phyloP scores from a whole-genome alignment of 1,140 invertebrate species.

The Pogonomyrmex barbatus region DNA sequence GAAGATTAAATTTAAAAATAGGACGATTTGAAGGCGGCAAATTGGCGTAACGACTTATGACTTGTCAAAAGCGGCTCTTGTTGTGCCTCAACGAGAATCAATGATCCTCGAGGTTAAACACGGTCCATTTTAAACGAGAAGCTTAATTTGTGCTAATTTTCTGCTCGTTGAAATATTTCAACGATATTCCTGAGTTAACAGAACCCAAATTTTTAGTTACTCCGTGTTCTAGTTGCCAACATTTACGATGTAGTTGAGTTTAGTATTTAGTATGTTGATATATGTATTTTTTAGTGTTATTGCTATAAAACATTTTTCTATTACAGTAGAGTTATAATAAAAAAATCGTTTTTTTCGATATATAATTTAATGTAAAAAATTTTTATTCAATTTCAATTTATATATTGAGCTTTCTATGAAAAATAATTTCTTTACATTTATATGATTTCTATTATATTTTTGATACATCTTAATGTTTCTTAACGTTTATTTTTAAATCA shows the following conservation, averaged over 20 bases:
- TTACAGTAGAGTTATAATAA: not conserved
- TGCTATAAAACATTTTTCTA: not conserved
- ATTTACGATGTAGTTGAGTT: slow-evolving; percentile 16
- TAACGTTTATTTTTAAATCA: slow-evolving; percentile 21
- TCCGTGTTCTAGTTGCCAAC: slow-evolving; percentile 10
- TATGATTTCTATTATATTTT: not conserved
- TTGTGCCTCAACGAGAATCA: slow-evolving; percentile 41
- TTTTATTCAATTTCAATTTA: not conserved
- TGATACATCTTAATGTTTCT: not conserved
- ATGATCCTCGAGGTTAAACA: slow-evolving; percentile 55
- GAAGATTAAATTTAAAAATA: slow-evolving; percentile 50
- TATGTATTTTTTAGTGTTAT: not conserved
- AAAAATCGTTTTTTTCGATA: not conserved
- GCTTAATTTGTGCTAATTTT: slow-evolving; percentile 60
- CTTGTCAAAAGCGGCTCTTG: slow-evolving; percentile 23
- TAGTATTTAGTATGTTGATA: slow-evolving; percentile 11
- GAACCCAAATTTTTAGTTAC: slow-evolving; percentile 44
- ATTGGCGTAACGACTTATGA: slow-evolving; percentile 51
- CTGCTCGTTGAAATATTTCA: slow-evolving; percentile 46
- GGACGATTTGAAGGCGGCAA: slow-evolving; percentile 19
- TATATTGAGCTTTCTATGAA: not conserved
- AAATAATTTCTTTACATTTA: not conserved
- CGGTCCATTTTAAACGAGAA: slow-evolving; percentile 25
- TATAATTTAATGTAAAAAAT: not conserved
- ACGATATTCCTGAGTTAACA: not conserved